These are phyloP conservation scores for Blera fallax DNA, from an alignment of 2,888 invertebrate genomes.

Conservation along the genomic window DNA sequence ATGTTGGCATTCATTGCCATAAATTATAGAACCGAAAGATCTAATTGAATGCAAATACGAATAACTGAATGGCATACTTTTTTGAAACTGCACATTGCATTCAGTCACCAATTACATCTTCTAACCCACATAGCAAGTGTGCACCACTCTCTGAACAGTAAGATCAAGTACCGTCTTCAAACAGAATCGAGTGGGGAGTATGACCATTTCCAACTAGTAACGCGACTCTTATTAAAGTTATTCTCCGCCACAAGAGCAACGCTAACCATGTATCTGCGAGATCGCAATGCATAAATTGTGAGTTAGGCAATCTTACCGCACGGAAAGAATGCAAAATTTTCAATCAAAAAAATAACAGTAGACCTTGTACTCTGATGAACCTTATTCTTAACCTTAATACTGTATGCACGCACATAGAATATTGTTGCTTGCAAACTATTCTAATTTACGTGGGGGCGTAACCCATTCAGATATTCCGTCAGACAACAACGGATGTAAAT, in stretches of 20 bases:
- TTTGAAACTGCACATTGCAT: neutral
- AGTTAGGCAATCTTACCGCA: neutral
- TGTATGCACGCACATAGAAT: neutral
- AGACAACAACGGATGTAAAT: constrained; percentile 55
- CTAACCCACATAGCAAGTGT: neutral
- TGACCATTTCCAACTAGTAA: neutral
- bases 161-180: constrained; percentile 2
- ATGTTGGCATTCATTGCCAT: neutral
- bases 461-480: constrained; percentile 24
- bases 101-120: neutral
- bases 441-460: constrained; percentile 53
- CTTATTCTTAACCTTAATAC: constrained; percentile 58
- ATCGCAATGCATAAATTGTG: neutral
- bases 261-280: neutral
- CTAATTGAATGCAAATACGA: neutral
- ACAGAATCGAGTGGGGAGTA: neutral
- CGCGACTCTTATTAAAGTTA: constrained; percentile 25
- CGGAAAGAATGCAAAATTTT: constrained; percentile 19
- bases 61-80: neutral
- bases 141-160: neutral
- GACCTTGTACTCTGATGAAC: constrained; percentile 60
- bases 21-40: neutral
- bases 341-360: constrained; percentile 45
- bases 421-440: constrained; percentile 24
- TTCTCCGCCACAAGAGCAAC: constrained; percentile 7